phyloP scores from a whole-genome alignment of 2,797 vertebrate genomes.

The Mus spretus region DNA sequence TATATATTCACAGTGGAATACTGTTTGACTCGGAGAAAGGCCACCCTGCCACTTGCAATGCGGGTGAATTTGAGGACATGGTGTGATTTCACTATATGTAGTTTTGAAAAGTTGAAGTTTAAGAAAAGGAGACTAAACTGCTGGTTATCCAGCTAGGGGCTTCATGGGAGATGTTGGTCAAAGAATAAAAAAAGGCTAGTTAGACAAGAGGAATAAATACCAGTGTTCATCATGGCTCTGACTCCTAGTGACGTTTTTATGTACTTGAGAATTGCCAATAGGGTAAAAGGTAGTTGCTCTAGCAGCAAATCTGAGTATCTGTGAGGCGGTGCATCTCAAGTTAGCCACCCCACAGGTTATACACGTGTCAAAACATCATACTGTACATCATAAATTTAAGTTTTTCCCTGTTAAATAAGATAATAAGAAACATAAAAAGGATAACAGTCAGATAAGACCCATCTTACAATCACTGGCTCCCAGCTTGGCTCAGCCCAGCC shows the following conservation, averaged over 20 bases:
- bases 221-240: background rate
- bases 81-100: background rate
- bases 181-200: background rate
- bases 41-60: background rate
- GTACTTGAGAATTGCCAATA: background rate
- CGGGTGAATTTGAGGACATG: background rate
- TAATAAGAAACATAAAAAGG: background rate
- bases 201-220: background rate
- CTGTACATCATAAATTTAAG: background rate
- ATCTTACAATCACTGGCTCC: too few relatives aligned
- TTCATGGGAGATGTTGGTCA: background rate
- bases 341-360: background rate
- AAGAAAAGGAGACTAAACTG: background rate
- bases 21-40: background rate
- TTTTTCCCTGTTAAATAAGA: background rate
- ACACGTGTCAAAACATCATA: background rate
- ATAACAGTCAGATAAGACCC: background rate
- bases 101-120: background rate
- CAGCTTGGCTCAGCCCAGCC: background rate
- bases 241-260: background rate
- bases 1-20: background rate
- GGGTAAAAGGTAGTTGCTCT: background rate
- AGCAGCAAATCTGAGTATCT: background rate
- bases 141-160: background rate
- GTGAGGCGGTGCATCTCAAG: background rate